phyloP scores from a whole-genome alignment of 2,888 invertebrate species.

The Drosophila anceps region DNA sequence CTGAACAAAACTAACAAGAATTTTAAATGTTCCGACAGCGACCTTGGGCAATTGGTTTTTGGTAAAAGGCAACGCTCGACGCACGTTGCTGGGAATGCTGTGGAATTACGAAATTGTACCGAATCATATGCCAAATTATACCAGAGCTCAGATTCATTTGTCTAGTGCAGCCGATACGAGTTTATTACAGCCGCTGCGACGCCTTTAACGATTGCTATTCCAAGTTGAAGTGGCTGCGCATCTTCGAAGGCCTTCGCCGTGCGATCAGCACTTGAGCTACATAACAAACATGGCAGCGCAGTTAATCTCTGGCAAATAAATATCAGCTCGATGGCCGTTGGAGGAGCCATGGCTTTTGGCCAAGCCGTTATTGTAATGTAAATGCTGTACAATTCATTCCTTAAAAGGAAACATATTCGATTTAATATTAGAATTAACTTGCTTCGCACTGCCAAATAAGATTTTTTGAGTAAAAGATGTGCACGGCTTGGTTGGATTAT shows the following conservation, averaged over 20 bases:
- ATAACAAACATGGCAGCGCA: not conserved
- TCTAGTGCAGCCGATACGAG: conserved; percentile 17
- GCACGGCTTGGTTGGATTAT: no score
- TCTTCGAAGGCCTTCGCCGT: conserved; percentile 31
- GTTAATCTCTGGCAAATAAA: conserved; percentile 12
- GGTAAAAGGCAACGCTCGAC: conserved; percentile 47
- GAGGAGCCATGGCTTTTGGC: not conserved
- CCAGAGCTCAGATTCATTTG: conserved; percentile 23
- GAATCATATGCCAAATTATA: conserved; percentile 24
- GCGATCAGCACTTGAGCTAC: conserved; percentile 10
- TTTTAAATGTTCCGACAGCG: conserved; percentile 52
- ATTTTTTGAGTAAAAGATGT: no score
- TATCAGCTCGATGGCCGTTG: not conserved
- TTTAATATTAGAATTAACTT: not conserved
- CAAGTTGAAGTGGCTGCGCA: conserved; percentile 25
- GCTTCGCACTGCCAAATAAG: not conserved
- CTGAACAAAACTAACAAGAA: conserved; percentile 45
- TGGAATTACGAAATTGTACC: conserved; percentile 26
- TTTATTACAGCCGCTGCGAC: conserved; percentile 13
- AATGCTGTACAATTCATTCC: not conserved
- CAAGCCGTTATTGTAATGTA: not conserved
- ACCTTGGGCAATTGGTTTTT: conserved; percentile 40
- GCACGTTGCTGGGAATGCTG: conserved; percentile 6
- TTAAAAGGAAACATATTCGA: not conserved
- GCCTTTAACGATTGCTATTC: conserved; percentile 6